Evolutionary conservation across 2,797 vertebrate species (phyloP), one percentile per base, ranked within the genome.

Genomic region (Hapalemur alaotrensis): DNA sequence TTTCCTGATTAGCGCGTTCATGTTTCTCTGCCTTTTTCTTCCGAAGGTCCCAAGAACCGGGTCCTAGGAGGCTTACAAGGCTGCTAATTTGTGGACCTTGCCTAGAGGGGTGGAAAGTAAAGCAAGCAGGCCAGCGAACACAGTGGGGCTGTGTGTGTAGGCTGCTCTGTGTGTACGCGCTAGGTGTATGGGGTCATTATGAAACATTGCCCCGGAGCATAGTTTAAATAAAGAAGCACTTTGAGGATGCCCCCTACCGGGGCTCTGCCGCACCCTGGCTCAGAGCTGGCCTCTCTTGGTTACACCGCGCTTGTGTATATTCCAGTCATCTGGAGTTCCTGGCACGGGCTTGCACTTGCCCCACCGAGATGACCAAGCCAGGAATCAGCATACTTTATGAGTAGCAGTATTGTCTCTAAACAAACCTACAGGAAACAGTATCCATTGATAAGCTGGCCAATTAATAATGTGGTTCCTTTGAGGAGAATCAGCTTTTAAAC

Each of bases 191-290:
- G 95, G 92, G 93, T 96, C 95, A 89, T 95, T 94, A 84, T 72
- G 93, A 94, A 97, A 92, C 70, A 80, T 63, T 90, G 79, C 93
- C 91, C 72, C 0, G 15, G 50, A 81, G 76, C 82, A 41, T 48
- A 88, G 67, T 95, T 97, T 94, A 96, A 97, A 92, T 98, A 87
- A 96, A 96, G 96, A 95, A 95, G 54, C 73, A 93, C 75, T 97
- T 96, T 93, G 89, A 97, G 89, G 95, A 94, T 97, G 94, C 50
- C 93, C 95, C 92, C 89, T 94, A 43, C 54, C 20, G 3, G 0
- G 82, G 48, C 70, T 87, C n/a, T 50, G 70, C 87, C 12, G 12
- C n/a, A 89, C 90, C 76, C 89, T 48, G 83, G 89, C 92, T 90
- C 85, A 79, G 82, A 9, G 9, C 86, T 91, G 73, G 79, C 48